Conservation (phyloP, 1,140 invertebrate species). For the Marisa cornuarietis region DNA sequence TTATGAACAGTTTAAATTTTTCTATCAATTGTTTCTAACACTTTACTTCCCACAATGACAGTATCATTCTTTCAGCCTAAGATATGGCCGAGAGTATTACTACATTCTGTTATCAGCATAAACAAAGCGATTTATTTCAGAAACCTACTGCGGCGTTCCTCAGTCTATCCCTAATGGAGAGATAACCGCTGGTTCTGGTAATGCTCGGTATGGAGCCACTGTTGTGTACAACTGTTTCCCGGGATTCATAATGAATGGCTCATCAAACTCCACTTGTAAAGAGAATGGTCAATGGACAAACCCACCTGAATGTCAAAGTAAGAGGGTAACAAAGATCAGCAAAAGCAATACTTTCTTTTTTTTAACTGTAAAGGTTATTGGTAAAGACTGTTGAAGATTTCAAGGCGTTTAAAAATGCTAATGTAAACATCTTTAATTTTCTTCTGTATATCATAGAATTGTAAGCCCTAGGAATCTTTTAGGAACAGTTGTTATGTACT, state of each 20-base stretch:
- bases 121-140: neutral
- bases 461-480: neutral
- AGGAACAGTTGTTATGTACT: too few relatives aligned
- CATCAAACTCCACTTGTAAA: neutral
- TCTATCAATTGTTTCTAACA: too few relatives aligned
- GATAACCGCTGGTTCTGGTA: neutral
- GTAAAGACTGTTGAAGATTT: too few relatives aligned
- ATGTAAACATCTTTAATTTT: neutral
- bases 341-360: too few relatives aligned
- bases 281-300: neutral
- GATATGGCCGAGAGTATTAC: too few relatives aligned
- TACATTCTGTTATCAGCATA: too few relatives aligned
- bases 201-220: neutral
- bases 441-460: neutral
- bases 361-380: too few relatives aligned
- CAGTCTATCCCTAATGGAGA: neutral
- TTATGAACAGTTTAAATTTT: too few relatives aligned
- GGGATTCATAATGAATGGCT: neutral
- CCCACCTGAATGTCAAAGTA: slow-evolving; percentile 9
- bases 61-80: too few relatives aligned
- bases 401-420: too few relatives aligned
- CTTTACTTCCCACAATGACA: too few relatives aligned
- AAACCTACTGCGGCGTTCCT: slow-evolving; percentile 18
- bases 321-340: neutral
- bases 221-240: slow-evolving; percentile 5